Conservation (phyloP, 30 jellyfish, hydroid and myxozoan species). For the Nemopilema nomurai region DNA sequence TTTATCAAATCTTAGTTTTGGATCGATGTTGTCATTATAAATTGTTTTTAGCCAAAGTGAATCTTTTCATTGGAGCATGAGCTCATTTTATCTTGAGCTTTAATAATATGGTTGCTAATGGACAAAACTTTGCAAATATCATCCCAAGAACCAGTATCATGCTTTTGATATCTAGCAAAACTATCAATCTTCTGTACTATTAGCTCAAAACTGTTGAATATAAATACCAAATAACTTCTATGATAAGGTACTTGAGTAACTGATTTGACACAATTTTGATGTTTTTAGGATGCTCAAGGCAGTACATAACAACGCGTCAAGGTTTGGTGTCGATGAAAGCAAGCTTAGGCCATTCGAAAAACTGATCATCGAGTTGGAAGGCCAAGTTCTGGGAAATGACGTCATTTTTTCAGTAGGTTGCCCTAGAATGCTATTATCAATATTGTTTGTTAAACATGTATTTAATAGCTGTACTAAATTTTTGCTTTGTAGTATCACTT, state of each 20-base stretch:
- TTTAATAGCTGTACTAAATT: too few species aligned
- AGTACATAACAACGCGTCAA: conserved; percentile 85
- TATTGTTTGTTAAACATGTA: too few species aligned
- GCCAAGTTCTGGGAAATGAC: conserved; percentile 85
- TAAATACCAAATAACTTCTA: too few species aligned
- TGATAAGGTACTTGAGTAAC: background rate
- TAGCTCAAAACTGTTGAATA: too few species aligned
- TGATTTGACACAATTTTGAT: background rate
- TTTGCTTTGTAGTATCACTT: too few species aligned
- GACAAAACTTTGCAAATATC: too few species aligned
- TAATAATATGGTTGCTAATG: too few species aligned
- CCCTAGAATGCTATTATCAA: background rate
- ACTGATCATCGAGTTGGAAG: conserved; percentile 81
- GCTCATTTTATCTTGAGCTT: too few species aligned
- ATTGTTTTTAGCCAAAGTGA: background rate
- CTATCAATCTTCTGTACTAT: too few species aligned
- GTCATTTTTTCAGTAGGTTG: conserved; percentile 72
- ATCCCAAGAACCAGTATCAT: too few species aligned
- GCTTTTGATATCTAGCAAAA: too few species aligned
- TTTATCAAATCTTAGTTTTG: background rate
- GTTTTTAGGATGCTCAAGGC: conserved; percentile 88
- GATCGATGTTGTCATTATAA: background rate
- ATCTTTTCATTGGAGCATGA: too few species aligned
- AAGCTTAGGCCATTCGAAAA: conserved; percentile 96
- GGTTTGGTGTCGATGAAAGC: conserved; percentile 89